Evolutionary conservation across 2,797 vertebrate genomes (phyloP).

Genomic region (Pipistrellus nathusii): DNA sequence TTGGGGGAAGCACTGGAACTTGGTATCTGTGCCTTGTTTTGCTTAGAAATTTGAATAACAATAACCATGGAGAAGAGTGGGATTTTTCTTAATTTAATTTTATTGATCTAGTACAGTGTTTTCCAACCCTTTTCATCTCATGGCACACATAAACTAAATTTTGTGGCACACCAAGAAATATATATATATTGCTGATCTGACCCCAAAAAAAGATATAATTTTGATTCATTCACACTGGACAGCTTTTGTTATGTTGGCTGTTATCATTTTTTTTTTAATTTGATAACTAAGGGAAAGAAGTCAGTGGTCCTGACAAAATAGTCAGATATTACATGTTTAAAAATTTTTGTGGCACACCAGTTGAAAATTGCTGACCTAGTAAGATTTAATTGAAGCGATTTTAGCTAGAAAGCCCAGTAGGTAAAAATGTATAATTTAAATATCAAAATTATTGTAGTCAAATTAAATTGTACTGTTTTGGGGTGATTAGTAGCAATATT

Average conservation of each 20-base stretch:
- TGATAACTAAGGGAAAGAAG: background rate
- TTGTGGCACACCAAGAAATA: background rate
- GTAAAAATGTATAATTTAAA: background rate
- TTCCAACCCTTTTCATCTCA: background rate
- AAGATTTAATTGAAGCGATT: background rate
- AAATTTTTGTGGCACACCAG: background rate
- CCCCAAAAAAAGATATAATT: background rate
- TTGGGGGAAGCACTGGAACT: background rate
- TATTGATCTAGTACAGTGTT: background rate
- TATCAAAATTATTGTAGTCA: conserved; percentile 25
- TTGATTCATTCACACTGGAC: background rate
- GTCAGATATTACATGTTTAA: background rate
- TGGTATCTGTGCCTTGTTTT: background rate
- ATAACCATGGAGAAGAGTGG: background rate
- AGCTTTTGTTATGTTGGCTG: background rate
- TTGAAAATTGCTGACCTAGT: background rate
- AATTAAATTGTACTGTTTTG: conserved; percentile 10
- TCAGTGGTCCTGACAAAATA: background rate
- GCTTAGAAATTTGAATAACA: background rate
- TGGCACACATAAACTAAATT: background rate
- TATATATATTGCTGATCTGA: background rate
- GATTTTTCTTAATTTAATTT: background rate
- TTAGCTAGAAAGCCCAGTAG: background rate
- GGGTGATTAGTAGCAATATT: background rate
- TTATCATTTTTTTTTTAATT: background rate